These are phyloP conservation scores for Coelogynopora nodosa DNA, from an alignment of 2,888 invertebrate species.

Conservation along the genomic window DNA sequence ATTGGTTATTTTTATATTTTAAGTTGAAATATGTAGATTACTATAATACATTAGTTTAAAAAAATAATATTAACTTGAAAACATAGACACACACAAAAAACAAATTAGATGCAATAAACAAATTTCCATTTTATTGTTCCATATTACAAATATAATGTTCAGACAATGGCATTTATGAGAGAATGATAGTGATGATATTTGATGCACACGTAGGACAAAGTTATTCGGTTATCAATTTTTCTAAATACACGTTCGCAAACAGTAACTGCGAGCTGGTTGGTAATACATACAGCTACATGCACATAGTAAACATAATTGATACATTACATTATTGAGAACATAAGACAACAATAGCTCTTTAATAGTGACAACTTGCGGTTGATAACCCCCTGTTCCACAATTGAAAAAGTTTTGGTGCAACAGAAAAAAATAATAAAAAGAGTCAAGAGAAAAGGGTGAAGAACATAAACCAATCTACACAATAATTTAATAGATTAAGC, in stretches of 20 bases:
- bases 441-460: background rate
- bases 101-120: background rate
- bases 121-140: background rate
- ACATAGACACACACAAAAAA: too few relatives aligned
- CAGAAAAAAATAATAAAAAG: background rate
- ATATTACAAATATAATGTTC: background rate
- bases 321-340: background rate
- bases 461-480: background rate
- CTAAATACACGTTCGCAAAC: background rate
- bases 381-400: background rate
- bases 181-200: background rate
- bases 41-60: too few relatives aligned
- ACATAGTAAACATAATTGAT: background rate
- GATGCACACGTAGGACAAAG: background rate
- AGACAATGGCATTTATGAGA: background rate
- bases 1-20: too few relatives aligned
- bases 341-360: background rate
- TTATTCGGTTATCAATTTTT: background rate
- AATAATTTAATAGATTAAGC: background rate
- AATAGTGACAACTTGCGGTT: background rate
- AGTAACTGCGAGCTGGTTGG: background rate
- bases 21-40: too few relatives aligned
- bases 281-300: background rate
- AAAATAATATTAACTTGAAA: too few relatives aligned
- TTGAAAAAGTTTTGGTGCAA: background rate